phyloP scores from a whole-genome alignment of 2,888 invertebrate genomes.

The Dione juno region DNA sequence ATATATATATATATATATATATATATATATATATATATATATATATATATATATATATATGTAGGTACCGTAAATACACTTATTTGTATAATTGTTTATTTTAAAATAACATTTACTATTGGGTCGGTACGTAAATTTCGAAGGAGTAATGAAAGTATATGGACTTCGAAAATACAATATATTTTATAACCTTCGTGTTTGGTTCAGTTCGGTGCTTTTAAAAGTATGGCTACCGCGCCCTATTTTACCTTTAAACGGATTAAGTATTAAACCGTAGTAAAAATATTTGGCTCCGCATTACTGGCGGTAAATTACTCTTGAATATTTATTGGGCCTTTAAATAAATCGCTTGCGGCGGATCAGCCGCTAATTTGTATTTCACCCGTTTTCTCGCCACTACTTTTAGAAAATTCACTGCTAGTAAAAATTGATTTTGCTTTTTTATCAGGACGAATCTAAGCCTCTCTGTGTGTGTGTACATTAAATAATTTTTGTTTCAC shows the following conservation, averaged over 20 bases:
- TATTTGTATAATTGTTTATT: not conserved
- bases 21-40: not conserved
- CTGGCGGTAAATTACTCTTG: constrained; percentile 78
- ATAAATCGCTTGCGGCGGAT: constrained; percentile 76
- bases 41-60: not conserved
- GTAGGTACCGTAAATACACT: too few species aligned
- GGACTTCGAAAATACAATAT: constrained; percentile 2
- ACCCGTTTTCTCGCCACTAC: constrained; percentile 18
- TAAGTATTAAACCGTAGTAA: constrained; percentile 26
- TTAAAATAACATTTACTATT: not conserved
- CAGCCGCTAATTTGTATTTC: constrained; percentile 75
- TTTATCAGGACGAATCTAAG: not conserved
- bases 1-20: not conserved
- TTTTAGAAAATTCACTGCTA: constrained; percentile 16
- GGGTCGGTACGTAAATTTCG: not conserved
- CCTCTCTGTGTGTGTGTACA: too few species aligned
- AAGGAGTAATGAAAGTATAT: not conserved
- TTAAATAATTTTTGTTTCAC: too few species aligned
- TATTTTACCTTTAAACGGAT: constrained; percentile 25
- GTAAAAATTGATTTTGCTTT: not conserved
- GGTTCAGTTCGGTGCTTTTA: not conserved
- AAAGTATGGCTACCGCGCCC: constrained; percentile 1
- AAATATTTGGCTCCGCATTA: constrained; percentile 32
- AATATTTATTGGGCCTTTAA: constrained; percentile 83
- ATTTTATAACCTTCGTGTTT: not conserved